Evolutionary conservation across 2,888 invertebrate species (phyloP).

Genomic region (Lycaena phlaeas): DNA sequence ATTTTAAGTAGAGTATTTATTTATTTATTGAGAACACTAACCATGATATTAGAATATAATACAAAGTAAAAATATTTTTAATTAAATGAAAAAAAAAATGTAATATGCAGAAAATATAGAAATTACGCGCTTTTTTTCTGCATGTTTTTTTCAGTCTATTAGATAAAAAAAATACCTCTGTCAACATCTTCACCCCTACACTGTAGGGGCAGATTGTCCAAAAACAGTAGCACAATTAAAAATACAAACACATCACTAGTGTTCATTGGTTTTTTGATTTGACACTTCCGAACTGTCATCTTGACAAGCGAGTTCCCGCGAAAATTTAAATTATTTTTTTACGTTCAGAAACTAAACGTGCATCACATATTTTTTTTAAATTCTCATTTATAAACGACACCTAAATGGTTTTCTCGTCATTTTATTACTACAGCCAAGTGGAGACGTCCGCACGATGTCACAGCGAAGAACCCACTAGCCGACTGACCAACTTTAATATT

Average conservation of each 20-base stretch:
- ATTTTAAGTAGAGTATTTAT: too few relatives aligned
- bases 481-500: conserved; percentile 67
- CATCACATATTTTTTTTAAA: conserved; percentile 38
- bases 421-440: conserved; percentile 27
- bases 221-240: conserved; percentile 45
- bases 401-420: conserved; percentile 48
- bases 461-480: conserved; percentile 61
- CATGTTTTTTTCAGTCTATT: too few relatives aligned
- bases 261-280: conserved; percentile 32
- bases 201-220: conserved; percentile 44
- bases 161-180: too few relatives aligned
- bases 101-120: too few relatives aligned
- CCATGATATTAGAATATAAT: too few relatives aligned
- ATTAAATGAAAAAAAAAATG: too few relatives aligned
- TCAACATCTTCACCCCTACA: conserved; percentile 40
- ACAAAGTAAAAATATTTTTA: too few relatives aligned
- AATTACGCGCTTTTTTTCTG: too few relatives aligned
- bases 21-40: too few relatives aligned
- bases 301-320: conserved; percentile 47
- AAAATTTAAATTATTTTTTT: conserved; percentile 22
- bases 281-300: conserved; percentile 60
- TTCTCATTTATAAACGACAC: conserved; percentile 25
- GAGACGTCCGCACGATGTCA: conserved; percentile 41
- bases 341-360: conserved; percentile 21
- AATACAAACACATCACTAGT: conserved; percentile 57